Conservation (phyloP, 2,888 invertebrate species). For the Dysmachus trigonus region DNA sequence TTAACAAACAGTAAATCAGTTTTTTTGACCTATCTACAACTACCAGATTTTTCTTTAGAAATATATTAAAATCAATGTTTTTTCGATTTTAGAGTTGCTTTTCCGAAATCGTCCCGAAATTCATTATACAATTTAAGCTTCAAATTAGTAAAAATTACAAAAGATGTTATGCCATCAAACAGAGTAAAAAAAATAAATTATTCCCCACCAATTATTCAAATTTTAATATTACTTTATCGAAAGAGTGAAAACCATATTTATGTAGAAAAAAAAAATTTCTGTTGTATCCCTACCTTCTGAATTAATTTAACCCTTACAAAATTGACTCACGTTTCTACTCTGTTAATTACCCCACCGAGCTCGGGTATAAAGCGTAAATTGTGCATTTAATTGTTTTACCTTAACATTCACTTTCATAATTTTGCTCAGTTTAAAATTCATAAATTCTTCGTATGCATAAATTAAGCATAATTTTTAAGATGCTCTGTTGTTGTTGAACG, state of each 20-base stretch:
- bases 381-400: background rate
- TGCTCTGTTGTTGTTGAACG: background rate
- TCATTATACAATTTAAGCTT: no score
- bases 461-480: background rate
- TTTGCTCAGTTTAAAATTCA: background rate
- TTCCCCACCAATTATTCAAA: background rate
- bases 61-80: no score
- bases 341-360: background rate
- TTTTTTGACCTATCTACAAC: no score
- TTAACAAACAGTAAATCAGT: no score
- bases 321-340: background rate
- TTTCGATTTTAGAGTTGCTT: no score
- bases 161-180: no score
- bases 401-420: background rate
- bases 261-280: background rate
- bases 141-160: no score
- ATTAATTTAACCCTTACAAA: background rate
- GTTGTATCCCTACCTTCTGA: background rate
- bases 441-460: background rate
- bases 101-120: no score
- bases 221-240: background rate
- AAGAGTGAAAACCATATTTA: background rate
- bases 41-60: no score
- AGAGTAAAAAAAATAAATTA: no score
- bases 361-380: background rate